Conservation (phyloP, 2,797 vertebrate genomes). For the Darevskia mixta region DNA sequence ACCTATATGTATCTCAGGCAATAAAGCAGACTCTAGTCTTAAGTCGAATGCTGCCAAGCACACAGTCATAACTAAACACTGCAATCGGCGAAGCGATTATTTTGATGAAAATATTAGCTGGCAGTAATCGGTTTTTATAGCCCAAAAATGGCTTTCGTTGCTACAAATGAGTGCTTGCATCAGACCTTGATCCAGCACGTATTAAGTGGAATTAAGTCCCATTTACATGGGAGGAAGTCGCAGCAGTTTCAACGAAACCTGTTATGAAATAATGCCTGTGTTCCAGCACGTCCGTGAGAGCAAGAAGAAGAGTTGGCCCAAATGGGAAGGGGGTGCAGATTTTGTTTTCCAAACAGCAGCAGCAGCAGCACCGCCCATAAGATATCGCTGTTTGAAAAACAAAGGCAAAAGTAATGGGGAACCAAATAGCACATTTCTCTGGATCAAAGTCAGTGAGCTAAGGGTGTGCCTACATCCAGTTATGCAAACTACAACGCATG, state of each 20-base stretch:
- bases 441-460: background rate
- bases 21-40: slow-evolving; percentile 2
- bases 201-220: background rate
- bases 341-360: background rate
- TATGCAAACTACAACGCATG: no score
- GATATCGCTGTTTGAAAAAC: slow-evolving; percentile 6
- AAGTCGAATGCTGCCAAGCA: background rate
- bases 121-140: background rate
- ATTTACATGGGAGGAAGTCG: background rate
- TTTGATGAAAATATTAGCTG: background rate
- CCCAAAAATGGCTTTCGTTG: background rate
- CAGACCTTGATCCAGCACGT: background rate
- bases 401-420: slow-evolving; percentile 9
- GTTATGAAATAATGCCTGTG: background rate
- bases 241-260: background rate
- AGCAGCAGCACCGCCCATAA: background rate
- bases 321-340: background rate
- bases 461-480: background rate
- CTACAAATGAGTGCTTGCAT: background rate
- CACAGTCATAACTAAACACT: background rate
- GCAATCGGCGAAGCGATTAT: background rate
- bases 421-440: slow-evolving; percentile 11
- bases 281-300: background rate
- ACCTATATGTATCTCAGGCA: background rate
- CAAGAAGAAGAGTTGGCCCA: background rate